Evolutionary conservation across 2,888 invertebrate species (phyloP).

Genomic region (Synanthedon formicaeformis): DNA sequence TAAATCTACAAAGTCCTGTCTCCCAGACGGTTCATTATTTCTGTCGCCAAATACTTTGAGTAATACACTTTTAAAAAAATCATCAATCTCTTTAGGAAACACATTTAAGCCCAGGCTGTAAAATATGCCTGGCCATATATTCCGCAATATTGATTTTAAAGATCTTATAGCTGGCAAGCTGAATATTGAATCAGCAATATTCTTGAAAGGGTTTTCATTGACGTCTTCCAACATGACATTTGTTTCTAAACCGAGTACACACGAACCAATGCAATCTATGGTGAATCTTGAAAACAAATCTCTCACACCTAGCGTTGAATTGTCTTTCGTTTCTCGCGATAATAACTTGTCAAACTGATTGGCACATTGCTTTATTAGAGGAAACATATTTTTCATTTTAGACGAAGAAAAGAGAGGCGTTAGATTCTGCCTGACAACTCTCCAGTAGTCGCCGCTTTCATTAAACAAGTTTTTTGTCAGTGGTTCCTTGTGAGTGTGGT

Average conservation of each 20-base stretch:
- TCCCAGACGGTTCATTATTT: background rate
- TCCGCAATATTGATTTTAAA: slow-evolving; percentile 17
- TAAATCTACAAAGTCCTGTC: background rate
- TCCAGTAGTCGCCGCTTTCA: slow-evolving; percentile 12
- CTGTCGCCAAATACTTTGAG: background rate
- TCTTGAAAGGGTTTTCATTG: slow-evolving; percentile 15
- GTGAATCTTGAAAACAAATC: slow-evolving; percentile 6
- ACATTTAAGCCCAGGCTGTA: slow-evolving; percentile 26
- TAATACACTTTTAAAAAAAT: background rate
- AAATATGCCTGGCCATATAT: slow-evolving; percentile 38
- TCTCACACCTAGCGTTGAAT: slow-evolving; percentile 4
- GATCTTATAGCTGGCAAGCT: slow-evolving; percentile 18
- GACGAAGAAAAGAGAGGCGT: slow-evolving; percentile 14
- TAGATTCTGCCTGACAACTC: slow-evolving; percentile 13
- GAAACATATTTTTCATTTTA: slow-evolving; percentile 16
- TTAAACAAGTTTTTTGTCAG: slow-evolving; percentile 6
- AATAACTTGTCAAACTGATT: slow-evolving; percentile 8
- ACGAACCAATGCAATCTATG: slow-evolving; percentile 8
- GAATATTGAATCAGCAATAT: slow-evolving; percentile 26
- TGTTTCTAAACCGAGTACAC: slow-evolving; percentile 7
- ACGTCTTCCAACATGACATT: slow-evolving; percentile 4
- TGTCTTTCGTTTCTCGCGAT: background rate
- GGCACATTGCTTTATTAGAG: slow-evolving; percentile 13
- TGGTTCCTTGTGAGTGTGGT: slow-evolving; percentile 6
- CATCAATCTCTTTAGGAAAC: slow-evolving; percentile 18